Percentiles rank a stretch among this genome's conserved stretches.
These are phyloP conservation scores for Drosophila leontia DNA, from an alignment of 1,140 invertebrate species.

Conservation along the genomic window DNA sequence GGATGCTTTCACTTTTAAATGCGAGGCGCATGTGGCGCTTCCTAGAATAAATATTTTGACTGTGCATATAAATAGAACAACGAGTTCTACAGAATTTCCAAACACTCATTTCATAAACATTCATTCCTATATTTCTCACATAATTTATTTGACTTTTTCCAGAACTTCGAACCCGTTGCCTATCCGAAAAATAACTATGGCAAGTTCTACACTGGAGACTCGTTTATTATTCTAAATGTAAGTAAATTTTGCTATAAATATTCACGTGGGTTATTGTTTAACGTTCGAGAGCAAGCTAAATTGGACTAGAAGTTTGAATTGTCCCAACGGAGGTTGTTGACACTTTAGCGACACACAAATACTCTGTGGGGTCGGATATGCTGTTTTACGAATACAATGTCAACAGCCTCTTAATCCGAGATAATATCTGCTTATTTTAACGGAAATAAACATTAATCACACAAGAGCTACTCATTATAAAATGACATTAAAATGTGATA, in stretches of 20 bases:
- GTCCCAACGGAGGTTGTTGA: background rate
- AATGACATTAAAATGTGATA: background rate
- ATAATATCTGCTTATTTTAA: background rate
- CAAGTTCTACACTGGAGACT: conserved; percentile 96
- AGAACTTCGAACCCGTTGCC: conserved; percentile 93
- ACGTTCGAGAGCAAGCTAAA: background rate
- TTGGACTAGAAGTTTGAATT: too few species aligned
- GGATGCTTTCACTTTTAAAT: conserved; percentile 33
- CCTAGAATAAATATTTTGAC: conserved; percentile 21
- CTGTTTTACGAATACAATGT: background rate
- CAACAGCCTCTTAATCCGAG: background rate
- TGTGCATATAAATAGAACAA: conserved; percentile 36
- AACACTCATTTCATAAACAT: conserved; percentile 12
- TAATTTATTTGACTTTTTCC: conserved; percentile 77
- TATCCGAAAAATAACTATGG: conserved; percentile 92
- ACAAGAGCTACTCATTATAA: background rate
- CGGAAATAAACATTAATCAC: conserved; percentile 1
- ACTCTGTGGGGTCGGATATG: background rate
- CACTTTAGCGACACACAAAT: background rate
- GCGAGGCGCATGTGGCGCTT: conserved; percentile 1
- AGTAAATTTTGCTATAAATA: conserved; percentile 79
- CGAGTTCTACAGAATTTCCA: conserved; percentile 9
- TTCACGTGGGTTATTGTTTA: background rate
- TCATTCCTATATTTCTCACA: conserved; percentile 26
- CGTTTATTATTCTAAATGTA: conserved; percentile 95